phyloP scores from a whole-genome alignment of 2,797 vertebrate genomes.

The Rhyacichthys aspro region DNA sequence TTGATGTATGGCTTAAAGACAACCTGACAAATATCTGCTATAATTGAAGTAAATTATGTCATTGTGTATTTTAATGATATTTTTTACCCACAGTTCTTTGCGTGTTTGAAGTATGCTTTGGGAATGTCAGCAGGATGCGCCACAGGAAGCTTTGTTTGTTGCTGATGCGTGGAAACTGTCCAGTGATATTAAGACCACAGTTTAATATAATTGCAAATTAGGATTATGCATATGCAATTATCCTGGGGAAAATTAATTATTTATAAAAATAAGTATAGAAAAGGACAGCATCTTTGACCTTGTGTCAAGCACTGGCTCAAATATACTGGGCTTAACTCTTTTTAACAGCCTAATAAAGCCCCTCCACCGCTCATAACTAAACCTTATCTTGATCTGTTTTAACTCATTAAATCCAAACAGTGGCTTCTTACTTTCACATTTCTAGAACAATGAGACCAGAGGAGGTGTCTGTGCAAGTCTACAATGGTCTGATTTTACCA shows the following conservation, averaged over 20 bases:
- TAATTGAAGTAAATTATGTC: slow-evolving; percentile 78
- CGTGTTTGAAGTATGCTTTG: not conserved
- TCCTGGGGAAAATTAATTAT: slow-evolving; percentile 23
- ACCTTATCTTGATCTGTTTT: too few species aligned
- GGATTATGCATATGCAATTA: slow-evolving; percentile 22
- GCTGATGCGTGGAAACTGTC: slow-evolving; percentile 19
- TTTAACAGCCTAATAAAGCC: too few species aligned
- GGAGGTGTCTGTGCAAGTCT: not conserved
- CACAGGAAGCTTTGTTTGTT: slow-evolving; percentile 16
- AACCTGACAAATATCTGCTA: slow-evolving; percentile 68
- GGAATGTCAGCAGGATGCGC: slow-evolving; percentile 7
- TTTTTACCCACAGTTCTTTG: slow-evolving; percentile 42
- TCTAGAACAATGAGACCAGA: too few species aligned
- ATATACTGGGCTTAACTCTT: not conserved
- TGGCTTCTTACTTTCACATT: too few species aligned
- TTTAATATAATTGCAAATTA: slow-evolving; percentile 19
- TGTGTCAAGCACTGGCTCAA: not conserved
- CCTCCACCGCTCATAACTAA: too few species aligned
- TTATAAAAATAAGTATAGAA: slow-evolving; percentile 10
- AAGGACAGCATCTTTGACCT: slow-evolving; percentile 22
- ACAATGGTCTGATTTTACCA: not conserved
- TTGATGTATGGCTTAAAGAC: slow-evolving; percentile 55
- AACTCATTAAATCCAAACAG: too few species aligned
- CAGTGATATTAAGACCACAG: slow-evolving; percentile 4
- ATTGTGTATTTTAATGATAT: slow-evolving; percentile 48